These are phyloP conservation scores for Sarcophaga caerulescens DNA, from an alignment of 2,888 invertebrate genomes.

Conservation along the genomic window DNA sequence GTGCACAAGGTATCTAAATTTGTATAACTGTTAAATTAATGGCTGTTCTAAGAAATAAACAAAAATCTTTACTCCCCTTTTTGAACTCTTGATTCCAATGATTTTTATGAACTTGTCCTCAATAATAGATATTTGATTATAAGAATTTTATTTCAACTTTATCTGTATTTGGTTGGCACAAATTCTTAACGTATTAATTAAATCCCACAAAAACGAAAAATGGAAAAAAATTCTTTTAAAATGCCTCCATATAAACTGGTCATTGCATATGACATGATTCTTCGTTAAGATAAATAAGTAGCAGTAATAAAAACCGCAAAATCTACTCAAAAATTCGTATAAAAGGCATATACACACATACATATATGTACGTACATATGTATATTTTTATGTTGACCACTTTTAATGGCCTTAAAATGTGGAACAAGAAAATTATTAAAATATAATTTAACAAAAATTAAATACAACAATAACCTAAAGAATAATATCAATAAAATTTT, in stretches of 20 bases:
- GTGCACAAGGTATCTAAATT: too few relatives aligned
- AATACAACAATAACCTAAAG: conserved; percentile 31
- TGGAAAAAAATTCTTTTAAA: background rate
- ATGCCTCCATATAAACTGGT: background rate
- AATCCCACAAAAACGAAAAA: background rate
- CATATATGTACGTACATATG: background rate
- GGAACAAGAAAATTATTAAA: conserved; percentile 56
- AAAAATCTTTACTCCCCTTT: too few relatives aligned
- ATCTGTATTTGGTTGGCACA: background rate
- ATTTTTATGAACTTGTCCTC: background rate
- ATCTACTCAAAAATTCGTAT: background rate
- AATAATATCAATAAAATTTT: conserved; percentile 60
- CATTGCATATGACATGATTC: background rate
- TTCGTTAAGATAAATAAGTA: background rate
- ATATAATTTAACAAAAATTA: conserved; percentile 58
- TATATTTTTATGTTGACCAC: background rate
- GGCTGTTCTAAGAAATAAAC: too few relatives aligned
- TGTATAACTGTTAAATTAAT: too few relatives aligned
- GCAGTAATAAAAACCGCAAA: background rate
- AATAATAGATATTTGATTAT: background rate
- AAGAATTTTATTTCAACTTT: background rate
- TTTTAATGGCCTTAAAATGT: too few relatives aligned
- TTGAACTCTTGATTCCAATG: background rate
- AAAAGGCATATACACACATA: background rate
- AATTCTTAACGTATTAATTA: background rate